Evolutionary conservation across 1,140 invertebrate genomes (phyloP).

Genomic region (Drosophila lacteicornis): DNA sequence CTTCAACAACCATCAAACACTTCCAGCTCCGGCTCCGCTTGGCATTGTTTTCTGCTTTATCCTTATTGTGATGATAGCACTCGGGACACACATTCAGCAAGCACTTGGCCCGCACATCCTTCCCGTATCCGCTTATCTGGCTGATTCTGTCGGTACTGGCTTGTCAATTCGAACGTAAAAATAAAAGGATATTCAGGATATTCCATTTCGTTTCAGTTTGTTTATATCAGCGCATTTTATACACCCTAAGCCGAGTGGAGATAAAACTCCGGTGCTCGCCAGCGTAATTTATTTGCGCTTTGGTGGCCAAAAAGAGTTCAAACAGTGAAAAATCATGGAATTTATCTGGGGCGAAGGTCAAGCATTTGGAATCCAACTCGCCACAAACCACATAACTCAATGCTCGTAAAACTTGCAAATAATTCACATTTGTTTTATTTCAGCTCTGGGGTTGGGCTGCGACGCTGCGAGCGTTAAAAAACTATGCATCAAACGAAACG

Average conservation of each 20-base stretch:
- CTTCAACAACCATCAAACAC: conserved; percentile 60
- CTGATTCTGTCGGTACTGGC: conserved; percentile 39
- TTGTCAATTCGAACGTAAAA: conserved; percentile 54
- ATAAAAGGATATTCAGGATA: conserved; percentile 50
- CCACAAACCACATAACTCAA: conserved; percentile 65
- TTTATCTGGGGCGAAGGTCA: conserved; percentile 74
- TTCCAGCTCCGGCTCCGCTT: conserved; percentile 59
- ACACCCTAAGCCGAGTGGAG: conserved; percentile 29
- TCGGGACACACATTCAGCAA: conserved; percentile 67
- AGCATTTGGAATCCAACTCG: conserved; percentile 37
- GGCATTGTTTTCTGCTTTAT: conserved; percentile 52
- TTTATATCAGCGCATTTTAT: conserved; percentile 74
- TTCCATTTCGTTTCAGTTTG: conserved; percentile 51
- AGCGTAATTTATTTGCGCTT: conserved; percentile 72
- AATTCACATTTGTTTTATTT: conserved; percentile 55
- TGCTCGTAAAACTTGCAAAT: conserved; percentile 78
- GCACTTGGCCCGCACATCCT: conserved; percentile 58
- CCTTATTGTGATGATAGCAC: conserved; percentile 68
- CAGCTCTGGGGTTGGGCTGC: conserved; percentile 11
- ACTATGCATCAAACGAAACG: conserved; percentile 72
- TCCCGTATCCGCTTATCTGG: conserved; percentile 39
- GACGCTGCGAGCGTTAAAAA: conserved; percentile 52
- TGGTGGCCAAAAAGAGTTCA: conserved; percentile 70
- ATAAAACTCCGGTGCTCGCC: conserved; percentile 45
- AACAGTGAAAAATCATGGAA: conserved; percentile 78